Conservation (phyloP, 1,140 invertebrate genomes). For the Tetragnatha versicolor region DNA sequence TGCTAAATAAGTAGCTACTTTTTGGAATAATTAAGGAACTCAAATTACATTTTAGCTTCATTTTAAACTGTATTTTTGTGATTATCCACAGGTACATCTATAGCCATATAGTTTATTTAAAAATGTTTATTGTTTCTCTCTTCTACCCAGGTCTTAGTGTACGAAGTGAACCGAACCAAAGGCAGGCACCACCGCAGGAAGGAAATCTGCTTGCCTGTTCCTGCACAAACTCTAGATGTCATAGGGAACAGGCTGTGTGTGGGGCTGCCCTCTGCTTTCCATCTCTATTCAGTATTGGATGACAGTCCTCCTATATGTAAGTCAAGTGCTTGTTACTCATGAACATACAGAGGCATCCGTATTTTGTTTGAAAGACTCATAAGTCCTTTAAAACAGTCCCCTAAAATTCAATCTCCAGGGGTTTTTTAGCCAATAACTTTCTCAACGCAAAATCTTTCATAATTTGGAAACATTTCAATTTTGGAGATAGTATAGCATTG, state of each 20-base stretch:
- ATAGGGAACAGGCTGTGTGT: slow-evolving; percentile 87
- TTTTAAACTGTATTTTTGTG: background rate
- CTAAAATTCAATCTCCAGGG: no score
- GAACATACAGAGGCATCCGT: no score
- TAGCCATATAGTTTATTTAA: background rate
- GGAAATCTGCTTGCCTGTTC: slow-evolving; percentile 88
- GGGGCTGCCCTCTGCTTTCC: slow-evolving; percentile 89
- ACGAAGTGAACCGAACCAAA: slow-evolving; percentile 91
- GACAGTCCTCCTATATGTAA: slow-evolving; percentile 53
- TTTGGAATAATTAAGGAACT: no score
- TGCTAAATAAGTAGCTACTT: no score
- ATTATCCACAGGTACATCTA: background rate
- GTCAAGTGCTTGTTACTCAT: no score
- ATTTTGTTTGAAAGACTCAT: no score
- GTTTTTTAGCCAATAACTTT: no score
- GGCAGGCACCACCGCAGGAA: slow-evolving; percentile 83
- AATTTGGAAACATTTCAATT: no score
- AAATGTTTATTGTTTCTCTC: background rate
- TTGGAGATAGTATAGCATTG: no score
- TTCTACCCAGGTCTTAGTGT: slow-evolving; percentile 72
- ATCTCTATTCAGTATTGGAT: slow-evolving; percentile 73
- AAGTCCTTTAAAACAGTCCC: no score
- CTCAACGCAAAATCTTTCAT: no score
- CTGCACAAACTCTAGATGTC: slow-evolving; percentile 88
- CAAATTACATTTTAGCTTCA: background rate